Evolutionary conservation across 2,797 vertebrate genomes (phyloP), one percentile per base, ranked within the genome.

Genomic region (Pangasius krempfi): DNA sequence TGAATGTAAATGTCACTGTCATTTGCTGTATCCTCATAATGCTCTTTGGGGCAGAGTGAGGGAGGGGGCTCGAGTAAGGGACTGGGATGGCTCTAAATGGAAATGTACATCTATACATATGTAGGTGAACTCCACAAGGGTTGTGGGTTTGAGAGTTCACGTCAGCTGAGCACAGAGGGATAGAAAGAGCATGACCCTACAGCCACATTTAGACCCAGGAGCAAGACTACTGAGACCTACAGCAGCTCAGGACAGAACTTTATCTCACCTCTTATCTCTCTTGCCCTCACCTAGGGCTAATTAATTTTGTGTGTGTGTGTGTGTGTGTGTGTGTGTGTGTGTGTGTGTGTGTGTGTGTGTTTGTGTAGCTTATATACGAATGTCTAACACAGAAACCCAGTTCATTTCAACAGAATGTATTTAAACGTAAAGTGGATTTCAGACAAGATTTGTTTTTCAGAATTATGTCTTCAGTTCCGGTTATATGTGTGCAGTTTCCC

Each of bases 201-300:
- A 89, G 92, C 93, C 92, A 92, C 93, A 96, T 96, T 95, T 96
- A 96, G 94, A 94, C 90, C 92, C 58, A 60, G 58, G 90, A 91
- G 92, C 56, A 86, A 89, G 93, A 94, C 95, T 94, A 93, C 85
- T 25, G 93, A 94, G 95, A 95, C 93, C 90, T 91, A 88, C 93
- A 93, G 93, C 91, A 70, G 73, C 95, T 95, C 93, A 93, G 94
- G 91, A 93, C 90, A 94, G 92, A 94, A 93, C 93, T 89, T 93
- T 91, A 92, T 92, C 88, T 90, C 94, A 94, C 95, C 94, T 94
- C 94, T 94, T 93, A 95, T 95, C 95, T 94, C 90, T 87, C 89
- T 88, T 93, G 93, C 94, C 91, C 93, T 96, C 95, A 95, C 95
- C 95, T 95, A 92, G 87, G 30, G 84, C 94, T 96, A 96, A 97